Conservation (phyloP, 1,140 invertebrate species). For the Vollenhovia emeryi region DNA sequence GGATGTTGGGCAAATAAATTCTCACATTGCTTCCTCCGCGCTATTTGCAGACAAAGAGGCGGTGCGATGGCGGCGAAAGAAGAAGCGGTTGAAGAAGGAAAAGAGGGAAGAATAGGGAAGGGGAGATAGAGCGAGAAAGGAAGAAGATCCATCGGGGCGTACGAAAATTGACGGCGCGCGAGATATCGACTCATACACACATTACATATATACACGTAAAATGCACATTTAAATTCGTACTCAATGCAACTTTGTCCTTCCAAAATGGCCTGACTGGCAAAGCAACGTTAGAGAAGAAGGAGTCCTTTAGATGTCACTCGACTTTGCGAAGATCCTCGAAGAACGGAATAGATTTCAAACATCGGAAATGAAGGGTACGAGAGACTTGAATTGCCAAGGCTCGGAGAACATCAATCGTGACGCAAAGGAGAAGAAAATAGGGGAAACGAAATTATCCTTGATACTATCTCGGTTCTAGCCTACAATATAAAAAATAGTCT, state of each 20-base stretch:
- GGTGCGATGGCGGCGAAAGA: constrained; percentile 70
- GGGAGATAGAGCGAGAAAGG: constrained; percentile 3
- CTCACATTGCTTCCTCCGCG: constrained; percentile 65
- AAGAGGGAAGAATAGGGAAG: constrained; percentile 7
- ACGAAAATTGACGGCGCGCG: constrained; percentile 5
- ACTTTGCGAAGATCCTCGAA: constrained; percentile 19
- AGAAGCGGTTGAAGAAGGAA: constrained; percentile 66
- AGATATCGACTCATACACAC: constrained; percentile 53
- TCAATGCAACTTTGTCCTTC: constrained; percentile 37
- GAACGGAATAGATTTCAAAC: constrained; percentile 1
- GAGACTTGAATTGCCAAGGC: neutral
- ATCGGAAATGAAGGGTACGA: neutral
- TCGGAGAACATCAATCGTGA: neutral
- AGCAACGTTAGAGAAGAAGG: constrained; percentile 1
- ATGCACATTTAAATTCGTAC: constrained; percentile 44
- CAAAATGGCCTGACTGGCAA: constrained; percentile 46
- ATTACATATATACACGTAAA: constrained; percentile 34
- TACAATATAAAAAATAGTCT: neutral
- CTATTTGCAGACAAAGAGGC: constrained; percentile 78
- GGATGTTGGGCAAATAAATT: constrained; percentile 67
- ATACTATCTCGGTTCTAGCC: neutral
- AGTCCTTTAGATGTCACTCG: neutral
- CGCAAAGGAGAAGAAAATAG: neutral
- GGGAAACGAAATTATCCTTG: neutral
- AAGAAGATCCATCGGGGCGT: constrained; percentile 9